phyloP scores from a whole-genome alignment of 1,140 invertebrate genomes.

The Copidosoma floridanum region DNA sequence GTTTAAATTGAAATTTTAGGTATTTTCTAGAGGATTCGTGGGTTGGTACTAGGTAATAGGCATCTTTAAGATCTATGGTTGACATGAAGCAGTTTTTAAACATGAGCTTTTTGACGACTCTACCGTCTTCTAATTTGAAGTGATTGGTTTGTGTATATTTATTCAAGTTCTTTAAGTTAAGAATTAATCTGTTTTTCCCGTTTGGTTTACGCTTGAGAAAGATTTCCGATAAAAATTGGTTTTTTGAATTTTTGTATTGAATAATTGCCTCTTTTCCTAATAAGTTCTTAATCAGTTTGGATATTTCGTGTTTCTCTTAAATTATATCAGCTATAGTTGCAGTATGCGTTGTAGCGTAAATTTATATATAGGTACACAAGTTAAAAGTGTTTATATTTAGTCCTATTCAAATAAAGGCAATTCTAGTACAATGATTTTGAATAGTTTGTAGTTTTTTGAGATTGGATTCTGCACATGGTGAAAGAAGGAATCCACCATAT shows the following conservation, averaged over 20 bases:
- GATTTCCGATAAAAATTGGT: slow-evolving; percentile 19
- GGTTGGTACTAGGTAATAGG: slow-evolving; percentile 31
- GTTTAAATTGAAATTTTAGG: background rate
- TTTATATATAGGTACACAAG: no score
- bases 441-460: no score
- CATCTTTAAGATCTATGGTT: slow-evolving; percentile 24
- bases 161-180: slow-evolving; percentile 28
- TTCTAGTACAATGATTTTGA: no score
- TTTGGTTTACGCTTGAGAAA: slow-evolving; percentile 14
- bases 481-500: no score
- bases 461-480: no score
- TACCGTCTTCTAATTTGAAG: slow-evolving; percentile 26
- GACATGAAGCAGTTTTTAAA: slow-evolving; percentile 22
- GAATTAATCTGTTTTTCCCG: slow-evolving; percentile 17
- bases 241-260: background rate
- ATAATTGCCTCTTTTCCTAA: slow-evolving; percentile 3
- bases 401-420: no score
- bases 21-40: slow-evolving; percentile 23
- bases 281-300: background rate
- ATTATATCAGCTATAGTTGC: slow-evolving; percentile 2
- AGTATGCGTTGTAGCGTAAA: no score
- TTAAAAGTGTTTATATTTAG: background rate
- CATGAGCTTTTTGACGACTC: slow-evolving; percentile 4
- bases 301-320: no score
- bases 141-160: slow-evolving; percentile 11